Evolutionary conservation across 2,113 vertebrate genomes (phyloP).

Genomic region (Pangasianodon gigas): DNA sequence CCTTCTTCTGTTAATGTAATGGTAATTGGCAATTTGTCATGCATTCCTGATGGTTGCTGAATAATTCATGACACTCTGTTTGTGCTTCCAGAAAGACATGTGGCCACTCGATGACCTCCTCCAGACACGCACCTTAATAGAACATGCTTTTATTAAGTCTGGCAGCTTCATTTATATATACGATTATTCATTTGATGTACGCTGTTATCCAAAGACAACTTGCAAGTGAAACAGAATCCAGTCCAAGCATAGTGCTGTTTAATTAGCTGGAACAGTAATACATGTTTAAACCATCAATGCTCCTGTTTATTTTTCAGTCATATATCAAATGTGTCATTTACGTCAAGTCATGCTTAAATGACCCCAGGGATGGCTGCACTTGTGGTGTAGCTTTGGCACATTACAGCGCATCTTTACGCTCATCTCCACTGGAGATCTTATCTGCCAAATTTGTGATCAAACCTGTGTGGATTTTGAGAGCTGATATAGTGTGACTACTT

Average conservation of each 20-base stretch:
- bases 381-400: neutral
- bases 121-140: neutral
- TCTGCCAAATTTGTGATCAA: conserved; percentile 13
- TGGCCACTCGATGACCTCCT: neutral
- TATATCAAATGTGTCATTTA: conserved; percentile 5
- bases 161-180: neutral
- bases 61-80: conserved; percentile 5
- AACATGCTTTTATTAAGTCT: neutral
- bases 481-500: conserved; percentile 12
- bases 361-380: neutral
- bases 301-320: neutral
- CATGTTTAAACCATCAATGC: neutral
- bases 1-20: neutral
- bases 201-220: neutral
- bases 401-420: neutral
- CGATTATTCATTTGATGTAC: neutral
- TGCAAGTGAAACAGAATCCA: neutral
- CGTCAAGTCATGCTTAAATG: neutral
- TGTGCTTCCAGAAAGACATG: neutral
- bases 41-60: neutral
- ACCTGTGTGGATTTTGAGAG: conserved; percentile 22
- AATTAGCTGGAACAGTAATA: neutral
- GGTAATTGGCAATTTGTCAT: neutral
- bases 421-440: conserved; percentile 28
- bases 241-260: neutral